Percentiles rank a stretch among this genome's conserved stretches.
Conservation (phyloP, 2,797 vertebrate genomes). For the Enteromius anoplus region DNA sequence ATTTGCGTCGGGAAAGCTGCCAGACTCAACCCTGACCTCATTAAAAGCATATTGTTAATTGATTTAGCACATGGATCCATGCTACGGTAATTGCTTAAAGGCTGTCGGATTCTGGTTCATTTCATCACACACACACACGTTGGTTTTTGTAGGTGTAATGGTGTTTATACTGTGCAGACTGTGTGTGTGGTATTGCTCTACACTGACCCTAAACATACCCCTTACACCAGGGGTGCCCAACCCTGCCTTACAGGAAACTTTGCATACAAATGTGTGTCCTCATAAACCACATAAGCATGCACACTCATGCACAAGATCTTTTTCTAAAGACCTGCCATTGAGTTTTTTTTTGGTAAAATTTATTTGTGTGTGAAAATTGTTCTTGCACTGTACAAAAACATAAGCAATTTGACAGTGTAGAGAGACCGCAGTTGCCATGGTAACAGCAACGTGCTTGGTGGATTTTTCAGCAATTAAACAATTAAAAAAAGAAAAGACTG, state of each 20-base stretch:
- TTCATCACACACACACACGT: neutral
- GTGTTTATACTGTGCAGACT: too few species aligned
- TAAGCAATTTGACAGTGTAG: neutral
- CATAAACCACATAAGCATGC: too few species aligned
- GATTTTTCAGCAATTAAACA: neutral
- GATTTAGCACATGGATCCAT: conserved; percentile 19
- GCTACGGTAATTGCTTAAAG: conserved; percentile 8
- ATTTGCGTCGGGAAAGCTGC: neutral
- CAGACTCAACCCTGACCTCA: conserved; percentile 33
- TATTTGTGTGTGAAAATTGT: too few species aligned
- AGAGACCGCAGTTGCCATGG: neutral
- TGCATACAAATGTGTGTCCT: too few species aligned
- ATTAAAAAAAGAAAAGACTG: neutral
- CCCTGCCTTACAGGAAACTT: too few species aligned
- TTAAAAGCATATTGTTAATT: neutral
- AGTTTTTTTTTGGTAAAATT: too few species aligned
- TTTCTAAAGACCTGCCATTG: too few species aligned
- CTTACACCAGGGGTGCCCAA: too few species aligned
- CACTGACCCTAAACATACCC: too few species aligned
- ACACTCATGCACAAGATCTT: too few species aligned
- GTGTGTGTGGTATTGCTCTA: too few species aligned
- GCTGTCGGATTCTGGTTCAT: neutral
- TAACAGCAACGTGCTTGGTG: neutral
- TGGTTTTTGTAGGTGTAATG: too few species aligned
- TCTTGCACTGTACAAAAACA: neutral